Base-by-base conservation (phyloP, 2,797 vertebrate genomes). In the Peromyscus eremicus region DNA sequence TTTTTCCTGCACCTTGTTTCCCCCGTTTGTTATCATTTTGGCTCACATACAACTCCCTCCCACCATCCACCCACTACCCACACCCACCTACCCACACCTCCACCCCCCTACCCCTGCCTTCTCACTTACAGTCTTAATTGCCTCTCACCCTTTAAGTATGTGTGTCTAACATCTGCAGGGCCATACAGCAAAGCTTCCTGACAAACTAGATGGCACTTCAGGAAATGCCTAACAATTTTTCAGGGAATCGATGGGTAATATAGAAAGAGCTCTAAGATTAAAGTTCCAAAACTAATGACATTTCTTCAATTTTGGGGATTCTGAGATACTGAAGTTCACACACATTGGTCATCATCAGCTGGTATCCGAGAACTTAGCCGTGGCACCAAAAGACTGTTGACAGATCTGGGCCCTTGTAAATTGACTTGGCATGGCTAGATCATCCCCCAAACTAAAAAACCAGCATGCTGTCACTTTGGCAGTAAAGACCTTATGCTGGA, bases 381-480 rank as follows among this genome's bases (percentile, higher is more conserved):
- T 62, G 3, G 0, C 29, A 98, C 97, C 98, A 97, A 98, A 97
- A 95, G 97, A 94, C 97, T 97, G 91, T 73, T 95, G 98, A 96
- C 98, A 97, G 96, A 98, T 97, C 97, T 96, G 97, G 98, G 96
- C 86, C 97, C 94, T 97, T 98, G 98, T 97, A 98, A 98, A 99
- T 98, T 98, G 98, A 96, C 96, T 98, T 98, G 98, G 98, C 98
- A 98, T 95, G 94, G 91, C 34, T 71, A 96, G 98, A 97, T 95
- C 95, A 97, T 98, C 97, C 97, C 0, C 96, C 97, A 97, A 91
- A 98, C 96, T 77, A 79, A 96, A 97, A 96, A 95, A 97, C 95
- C 96, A 98, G 95, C 66, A 85, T 96, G 62, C 96, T 97, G 95
- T 98, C 98, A 97, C 96, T 98, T 96, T 97, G 57, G 94, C 98